Base-by-base conservation (phyloP, 2,888 invertebrate species). In the Parelbella ahira region DNA sequence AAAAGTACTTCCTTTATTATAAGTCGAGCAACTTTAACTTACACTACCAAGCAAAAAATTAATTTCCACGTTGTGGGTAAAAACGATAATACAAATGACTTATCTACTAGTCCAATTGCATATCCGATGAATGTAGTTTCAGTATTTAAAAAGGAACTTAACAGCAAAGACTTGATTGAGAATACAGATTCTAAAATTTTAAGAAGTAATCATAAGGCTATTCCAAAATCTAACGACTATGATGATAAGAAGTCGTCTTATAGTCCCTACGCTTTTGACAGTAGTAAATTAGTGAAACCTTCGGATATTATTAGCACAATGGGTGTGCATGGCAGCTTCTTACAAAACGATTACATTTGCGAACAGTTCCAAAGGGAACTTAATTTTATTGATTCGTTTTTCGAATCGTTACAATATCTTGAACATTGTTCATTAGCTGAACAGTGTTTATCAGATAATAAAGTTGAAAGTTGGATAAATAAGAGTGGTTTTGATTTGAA, bases 321-420 rank as follows among this genome's bases (percentile, higher is more conserved):
- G 60, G 71, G 66, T 57, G 61, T 76, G 57, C 74, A 73, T 58
- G 70, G 62, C 42, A 63, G 63, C 32, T 52, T 81, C 48, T 62
- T 81, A 52, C 75, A 68, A 47, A 71, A 60, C 36, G 79, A 80
- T 54, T 76, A 66, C 53, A 69, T 81, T 19, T 73, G 76, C 51
- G 82, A 83, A 49, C 83, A 87, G 64, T 87, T 87, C 54, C 75
- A 84, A 50, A 64, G 76, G 21, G 87, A 87, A 56, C 74, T 87
- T 3, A 79, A 82, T 58, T 87, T 87, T 58, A 82, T 87, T 36
- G 87, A 87, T 66, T 84, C 87, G 1, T 87, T 87, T 64, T 80
- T 84, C 53, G 87, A 84, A 56, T 87, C 86, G 1, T 56, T 87
- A 5, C 81, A 83, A 45, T 86, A 82, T 63, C 71, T 87, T 49